Evolutionary conservation across 2,888 invertebrate genomes (phyloP).

Genomic region (Siphlonurus alternatus): DNA sequence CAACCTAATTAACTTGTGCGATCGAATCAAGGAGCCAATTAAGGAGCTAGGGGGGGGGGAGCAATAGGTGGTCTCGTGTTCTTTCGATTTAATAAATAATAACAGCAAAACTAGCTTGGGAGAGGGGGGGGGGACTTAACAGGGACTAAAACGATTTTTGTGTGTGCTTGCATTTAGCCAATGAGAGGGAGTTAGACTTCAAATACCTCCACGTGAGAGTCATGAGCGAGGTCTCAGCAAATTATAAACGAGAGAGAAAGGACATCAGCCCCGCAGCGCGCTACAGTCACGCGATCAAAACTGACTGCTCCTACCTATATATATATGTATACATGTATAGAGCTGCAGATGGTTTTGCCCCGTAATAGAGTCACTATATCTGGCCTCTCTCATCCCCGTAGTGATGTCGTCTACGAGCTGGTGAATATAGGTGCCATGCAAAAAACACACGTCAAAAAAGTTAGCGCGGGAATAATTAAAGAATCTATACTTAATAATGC

Average conservation of each 20-base stretch:
- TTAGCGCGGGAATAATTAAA: constrained; percentile 1
- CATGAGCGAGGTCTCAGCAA: neutral
- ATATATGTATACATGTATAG: too few species aligned
- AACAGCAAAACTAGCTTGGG: neutral
- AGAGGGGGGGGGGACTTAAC: too few species aligned
- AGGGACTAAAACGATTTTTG: too few species aligned
- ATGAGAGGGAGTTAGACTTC: too few species aligned
- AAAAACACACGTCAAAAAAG: neutral
- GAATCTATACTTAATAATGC: neutral
- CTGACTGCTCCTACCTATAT: too few species aligned
- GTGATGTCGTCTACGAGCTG: neutral
- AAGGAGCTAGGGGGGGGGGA: too few species aligned
- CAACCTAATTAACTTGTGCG: too few species aligned
- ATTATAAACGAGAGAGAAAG: neutral
- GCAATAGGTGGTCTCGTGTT: neutral
- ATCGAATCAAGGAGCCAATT: too few species aligned
- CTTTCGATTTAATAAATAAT: neutral
- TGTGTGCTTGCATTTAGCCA: too few species aligned
- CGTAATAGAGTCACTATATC: neutral
- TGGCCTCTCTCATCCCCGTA: neutral
- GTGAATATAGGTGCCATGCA: neutral
- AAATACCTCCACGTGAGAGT: too few species aligned
- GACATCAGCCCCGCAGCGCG: neutral
- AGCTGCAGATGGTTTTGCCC: too few species aligned
- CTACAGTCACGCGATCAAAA: neutral